Evolutionary conservation across 2,888 invertebrate genomes (phyloP), one percentile per base, ranked within the genome.

Genomic region (Drosophila trichaetosa): DNA sequence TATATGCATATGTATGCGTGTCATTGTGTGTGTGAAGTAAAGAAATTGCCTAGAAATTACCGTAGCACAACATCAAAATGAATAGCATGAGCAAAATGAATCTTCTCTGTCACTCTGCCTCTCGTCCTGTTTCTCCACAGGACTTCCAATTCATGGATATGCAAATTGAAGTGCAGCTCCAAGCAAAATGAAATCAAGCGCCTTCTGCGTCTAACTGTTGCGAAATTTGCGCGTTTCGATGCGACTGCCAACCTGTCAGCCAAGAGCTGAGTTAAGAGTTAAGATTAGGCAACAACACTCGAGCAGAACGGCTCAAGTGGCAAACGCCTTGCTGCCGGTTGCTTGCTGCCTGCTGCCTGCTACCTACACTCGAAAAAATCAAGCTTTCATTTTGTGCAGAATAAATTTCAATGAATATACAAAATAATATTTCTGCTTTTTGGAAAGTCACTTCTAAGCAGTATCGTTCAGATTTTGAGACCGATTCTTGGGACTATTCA

Each of bases 21-120:
- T 7, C 10, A 3, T 42, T 13, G 54, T 24, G 54, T 56, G 38
- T 36, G 61, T 75, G 53, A 48, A 33, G 29, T 16, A 31, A 48
- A 69, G 64, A 79, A 76, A 82, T 70, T 75, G 76, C 66, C 83
- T 82, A 82, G 80, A 79, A 84, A 84, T 82, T 84, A 79, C 48
- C 61, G 46, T 53, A 62, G 67, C 56, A 52, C 34, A 58, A 38
- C 60, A 73, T 69, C 68, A 53, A 74, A 80, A 76, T 80, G 76
- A 75, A 70, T 76, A 60, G 72, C 65, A 64, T 53, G 61, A 54
- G 60, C 61, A 66, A 76, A 80, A 80, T 72, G 66, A 77, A 76
- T 67, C 60, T 48, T 1, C 36, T 36, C 24, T 16, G 21, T 18
- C 24, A 1, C 34, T 2, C 42, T 13, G 34, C 13, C 34, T 34